A percentile compares a stretch with the other conserved stretches of the same genome.
Evolutionary conservation across 2,113 vertebrate species (phyloP).

Genomic region (Cebidichthys violaceus): DNA sequence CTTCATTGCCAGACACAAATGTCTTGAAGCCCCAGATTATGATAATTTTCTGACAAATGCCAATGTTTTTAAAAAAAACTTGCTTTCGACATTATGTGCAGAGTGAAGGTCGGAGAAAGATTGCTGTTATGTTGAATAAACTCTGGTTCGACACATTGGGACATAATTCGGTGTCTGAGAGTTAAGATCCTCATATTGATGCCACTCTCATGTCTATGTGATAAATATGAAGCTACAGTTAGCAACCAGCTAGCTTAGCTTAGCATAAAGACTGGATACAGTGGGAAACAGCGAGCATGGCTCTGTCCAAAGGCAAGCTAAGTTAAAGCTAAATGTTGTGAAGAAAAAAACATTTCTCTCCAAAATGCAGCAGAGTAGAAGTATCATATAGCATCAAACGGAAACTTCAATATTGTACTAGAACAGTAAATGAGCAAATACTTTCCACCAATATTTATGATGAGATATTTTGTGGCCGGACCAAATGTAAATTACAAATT

Average conservation of each 20-base stretch:
- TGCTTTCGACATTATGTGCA: not conserved
- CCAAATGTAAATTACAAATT: not conserved
- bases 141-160: no score
- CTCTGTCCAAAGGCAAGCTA: no score
- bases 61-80: not conserved
- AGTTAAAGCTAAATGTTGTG: no score
- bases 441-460: not conserved
- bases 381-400: no score
- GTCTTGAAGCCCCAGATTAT: not conserved
- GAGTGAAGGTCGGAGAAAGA: not conserved
- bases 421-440: not conserved
- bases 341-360: not conserved
- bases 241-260: no score
- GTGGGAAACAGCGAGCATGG: no score
- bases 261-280: no score
- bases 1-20: not conserved
- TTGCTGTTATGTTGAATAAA: not conserved
- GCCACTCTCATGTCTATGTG: not conserved
- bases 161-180: no score
- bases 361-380: no score
- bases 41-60: not conserved
- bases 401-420: not conserved
- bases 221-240: not conserved
- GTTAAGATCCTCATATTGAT: not conserved
- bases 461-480: not conserved